Base-by-base conservation (phyloP, 2,888 invertebrate genomes). In the Pycnomerus fuliginosus region DNA sequence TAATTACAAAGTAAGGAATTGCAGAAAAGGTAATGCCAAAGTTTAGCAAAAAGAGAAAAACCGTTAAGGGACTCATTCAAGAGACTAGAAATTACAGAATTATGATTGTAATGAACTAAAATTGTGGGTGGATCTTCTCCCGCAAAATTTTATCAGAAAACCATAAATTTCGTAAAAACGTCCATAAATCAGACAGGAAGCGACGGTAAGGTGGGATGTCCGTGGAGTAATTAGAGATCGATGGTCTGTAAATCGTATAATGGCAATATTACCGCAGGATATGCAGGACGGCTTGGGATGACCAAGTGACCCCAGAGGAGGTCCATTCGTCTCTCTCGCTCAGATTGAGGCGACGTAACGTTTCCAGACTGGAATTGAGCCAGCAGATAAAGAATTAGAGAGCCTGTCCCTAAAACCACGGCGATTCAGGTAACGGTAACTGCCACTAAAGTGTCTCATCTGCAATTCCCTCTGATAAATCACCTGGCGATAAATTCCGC, bases 401-500 rank as follows among this genome's bases (percentile, higher is more conserved):
- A 52, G 52, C 52, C 59, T 60, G 59, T 56, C 54, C 58, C 58
- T 53, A 57, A 60, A 64, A 60, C 63, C 60, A 57, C 59, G 57
- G 57, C 63, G 56, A 59, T 62, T 53, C 68, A 67, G 68, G 68
- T 67, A 67, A 63, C 62, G 56, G 65, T 64, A 65, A 66, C 64
- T 66, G 67, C 65, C 65, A 64, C 65, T 62, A 66, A 67, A 68
- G 62, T 67, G 68, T 68, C 69, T 68, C 68, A 68, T 69, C 67
- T 68, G 67, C 68, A 68, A 68, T 69, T 68, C 64, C 56, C 58
- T 42, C 64, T 68, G 68, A 69, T 68, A 69, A 69, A 69, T 68
- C 64, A 57, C 54, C 55, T 48, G 49, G 59, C 59, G 54, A 65
- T 69, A 67, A 68, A 69, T 68, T 62, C 52, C 31, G 51, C 40